phyloP scores from a whole-genome alignment of 2,888 invertebrate genomes.

The Iphiclides podalirius region DNA sequence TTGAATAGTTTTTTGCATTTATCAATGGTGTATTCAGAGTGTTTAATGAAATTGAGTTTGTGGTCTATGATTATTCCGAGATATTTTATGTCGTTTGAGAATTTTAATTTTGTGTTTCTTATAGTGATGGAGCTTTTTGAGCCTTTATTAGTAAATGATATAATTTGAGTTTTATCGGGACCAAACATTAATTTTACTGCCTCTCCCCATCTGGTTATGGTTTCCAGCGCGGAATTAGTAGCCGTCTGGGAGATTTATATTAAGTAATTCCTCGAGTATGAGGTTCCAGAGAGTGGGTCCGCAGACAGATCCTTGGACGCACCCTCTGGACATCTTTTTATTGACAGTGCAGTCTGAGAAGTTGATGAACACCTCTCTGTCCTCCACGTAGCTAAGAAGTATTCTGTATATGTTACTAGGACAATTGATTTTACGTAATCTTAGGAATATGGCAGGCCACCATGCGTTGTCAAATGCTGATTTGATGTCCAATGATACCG shows the following conservation, averaged over 20 bases:
- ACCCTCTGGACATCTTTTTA: neutral
- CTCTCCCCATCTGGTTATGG: too few species aligned
- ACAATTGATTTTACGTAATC: conserved; percentile 4
- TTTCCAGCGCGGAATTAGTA: conserved; percentile 6
- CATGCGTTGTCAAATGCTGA: conserved; percentile 20
- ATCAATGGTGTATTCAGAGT: neutral
- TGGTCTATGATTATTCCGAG: neutral
- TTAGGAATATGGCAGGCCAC: conserved; percentile 16
- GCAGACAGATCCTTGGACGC: neutral
- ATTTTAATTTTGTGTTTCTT: conserved; percentile 16
- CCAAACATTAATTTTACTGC: too few species aligned
- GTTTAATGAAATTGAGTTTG: conserved; percentile 1
- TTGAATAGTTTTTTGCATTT: conserved; percentile 17
- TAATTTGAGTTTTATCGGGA: too few species aligned
- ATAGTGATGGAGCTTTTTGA: conserved; percentile 24
- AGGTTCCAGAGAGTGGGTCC: too few species aligned
- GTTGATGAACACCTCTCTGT: neutral
- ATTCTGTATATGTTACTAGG: neutral
- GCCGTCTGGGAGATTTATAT: too few species aligned
- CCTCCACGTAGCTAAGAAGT: neutral
- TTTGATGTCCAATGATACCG: conserved; percentile 22
- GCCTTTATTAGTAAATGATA: neutral
- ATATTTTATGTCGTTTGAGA: conserved; percentile 1
- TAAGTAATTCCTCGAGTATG: neutral
- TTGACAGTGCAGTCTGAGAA: neutral